Evolutionary conservation across 2,888 invertebrate species (phyloP).

Genomic region (Spodoptera exigua): DNA sequence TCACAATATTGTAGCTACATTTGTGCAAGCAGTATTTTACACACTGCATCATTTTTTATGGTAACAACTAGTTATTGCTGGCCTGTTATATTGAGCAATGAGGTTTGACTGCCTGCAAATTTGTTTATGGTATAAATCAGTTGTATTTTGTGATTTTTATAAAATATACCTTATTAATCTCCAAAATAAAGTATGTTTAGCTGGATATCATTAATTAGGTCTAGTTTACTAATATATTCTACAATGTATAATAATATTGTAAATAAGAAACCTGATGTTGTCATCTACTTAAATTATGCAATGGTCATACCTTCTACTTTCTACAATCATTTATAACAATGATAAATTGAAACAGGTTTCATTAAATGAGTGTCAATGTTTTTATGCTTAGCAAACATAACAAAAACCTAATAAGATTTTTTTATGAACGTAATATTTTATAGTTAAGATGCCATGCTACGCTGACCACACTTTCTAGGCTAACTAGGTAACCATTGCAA

Average conservation of each 20-base stretch:
- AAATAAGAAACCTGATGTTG: constrained; percentile 4
- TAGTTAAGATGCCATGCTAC: constrained; percentile 44
- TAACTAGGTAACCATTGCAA: constrained; percentile 64
- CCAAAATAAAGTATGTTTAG: too few species aligned
- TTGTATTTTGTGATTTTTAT: too few species aligned
- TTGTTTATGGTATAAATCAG: too few species aligned
- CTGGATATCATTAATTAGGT: too few species aligned
- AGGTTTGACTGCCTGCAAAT: too few species aligned
- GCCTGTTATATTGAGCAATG: constrained; percentile 19
- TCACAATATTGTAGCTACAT: constrained; percentile 27
- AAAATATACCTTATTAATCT: too few species aligned
- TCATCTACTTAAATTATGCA: neutral
- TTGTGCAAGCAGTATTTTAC: constrained; percentile 17
- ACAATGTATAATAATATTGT: too few species aligned
- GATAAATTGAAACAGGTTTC: neutral
- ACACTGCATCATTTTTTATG: constrained; percentile 34
- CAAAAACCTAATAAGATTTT: constrained; percentile 8
- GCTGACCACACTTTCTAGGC: constrained; percentile 72
- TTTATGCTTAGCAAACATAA: neutral
- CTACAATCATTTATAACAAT: neutral
- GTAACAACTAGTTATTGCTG: constrained; percentile 12
- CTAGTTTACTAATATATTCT: neutral
- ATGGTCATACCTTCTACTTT: neutral
- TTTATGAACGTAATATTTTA: constrained; percentile 17
- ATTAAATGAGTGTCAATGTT: constrained; percentile 8